A percentile compares a stretch with the other conserved stretches of the same genome.
These are phyloP conservation scores for Drosophila pachea DNA, from an alignment of 1,140 invertebrate species.

Conservation along the genomic window DNA sequence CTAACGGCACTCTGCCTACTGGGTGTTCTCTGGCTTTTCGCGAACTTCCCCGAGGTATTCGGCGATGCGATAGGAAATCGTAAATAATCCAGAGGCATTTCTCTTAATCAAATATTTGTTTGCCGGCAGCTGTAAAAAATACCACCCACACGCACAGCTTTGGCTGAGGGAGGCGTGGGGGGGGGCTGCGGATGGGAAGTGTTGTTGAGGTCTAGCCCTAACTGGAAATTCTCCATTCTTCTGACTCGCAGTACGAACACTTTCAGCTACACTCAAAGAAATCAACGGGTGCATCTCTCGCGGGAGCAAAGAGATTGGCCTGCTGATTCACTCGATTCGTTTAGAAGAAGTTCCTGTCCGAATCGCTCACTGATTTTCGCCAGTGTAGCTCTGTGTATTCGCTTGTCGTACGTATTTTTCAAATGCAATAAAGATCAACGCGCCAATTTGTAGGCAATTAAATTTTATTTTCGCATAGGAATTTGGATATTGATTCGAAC, in stretches of 20 bases:
- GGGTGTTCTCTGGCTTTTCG: constrained; percentile 32
- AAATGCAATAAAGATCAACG: constrained; percentile 72
- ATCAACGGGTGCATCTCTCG: too few relatives aligned
- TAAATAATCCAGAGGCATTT: constrained; percentile 60
- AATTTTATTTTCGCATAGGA: constrained; percentile 60
- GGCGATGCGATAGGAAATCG: constrained; percentile 52
- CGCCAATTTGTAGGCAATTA: constrained; percentile 76
- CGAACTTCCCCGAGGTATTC: constrained; percentile 49
- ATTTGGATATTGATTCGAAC: constrained; percentile 62
- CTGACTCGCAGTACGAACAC: too few relatives aligned
- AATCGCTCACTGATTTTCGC: neutral
- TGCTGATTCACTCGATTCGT: too few relatives aligned
- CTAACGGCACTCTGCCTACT: neutral
- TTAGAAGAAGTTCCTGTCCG: too few relatives aligned
- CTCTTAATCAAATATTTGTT: constrained; percentile 62
- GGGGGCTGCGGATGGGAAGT: neutral
- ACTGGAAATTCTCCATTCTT: constrained; percentile 1
- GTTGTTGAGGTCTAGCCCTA: neutral
- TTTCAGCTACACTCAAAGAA: neutral
- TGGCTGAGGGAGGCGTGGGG: neutral
- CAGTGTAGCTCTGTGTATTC: neutral
- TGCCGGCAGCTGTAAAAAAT: constrained; percentile 53
- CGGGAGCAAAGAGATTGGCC: too few relatives aligned
- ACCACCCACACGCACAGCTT: constrained; percentile 40
- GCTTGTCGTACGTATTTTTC: constrained; percentile 38